Base-by-base conservation (phyloP, 2,113 vertebrate species). In the Cnemophilus loriae region DNA sequence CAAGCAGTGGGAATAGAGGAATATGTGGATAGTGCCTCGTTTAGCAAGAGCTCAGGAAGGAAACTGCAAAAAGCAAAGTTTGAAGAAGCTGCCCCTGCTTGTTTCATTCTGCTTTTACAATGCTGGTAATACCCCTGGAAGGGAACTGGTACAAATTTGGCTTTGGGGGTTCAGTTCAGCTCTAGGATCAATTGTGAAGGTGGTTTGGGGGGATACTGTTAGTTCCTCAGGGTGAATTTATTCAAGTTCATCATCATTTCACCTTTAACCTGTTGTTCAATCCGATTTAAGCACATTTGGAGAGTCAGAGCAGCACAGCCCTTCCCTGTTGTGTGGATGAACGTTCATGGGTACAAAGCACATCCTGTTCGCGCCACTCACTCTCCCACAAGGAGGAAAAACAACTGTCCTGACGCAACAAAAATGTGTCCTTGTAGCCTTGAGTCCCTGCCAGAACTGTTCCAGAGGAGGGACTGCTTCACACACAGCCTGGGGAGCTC, bases 281-380 rank as follows among this genome's bases (percentile, higher is more conserved):
- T 6, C 6, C 0, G 0, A 35, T 41, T 70, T 32, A 49, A 75
- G 84, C 56, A 16, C 65, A 8, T 80, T 67, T 47, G 13, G 65
- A 37, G 64, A 67, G 77, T 26, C 47, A 53, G 64, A 89, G 57
- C 47, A 67, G 50, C 28, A 50, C 55, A 81, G 3, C 64, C 49
- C 76, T 59, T 16, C 42, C 71, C 71, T 55, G 55, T 33, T 81
- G 83, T 81, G 86, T 30, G 47, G 84, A 69, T 87, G 71, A 94
- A 69, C 57, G 69, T 57, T 83, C 35, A 16, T 84, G 90, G 86
- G 79, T 35, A 93, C 90, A 95, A 96, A 90, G 68, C 71, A 39
- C 2, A 1, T 82, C 86, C 83, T 89, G 84, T 93, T 65, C 2
- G 33, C 13, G 0, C 18, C 37, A 22, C 59, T 76, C 0, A 0